phyloP scores from a whole-genome alignment of 1,140 invertebrate genomes.

The Goniozus legneri region DNA sequence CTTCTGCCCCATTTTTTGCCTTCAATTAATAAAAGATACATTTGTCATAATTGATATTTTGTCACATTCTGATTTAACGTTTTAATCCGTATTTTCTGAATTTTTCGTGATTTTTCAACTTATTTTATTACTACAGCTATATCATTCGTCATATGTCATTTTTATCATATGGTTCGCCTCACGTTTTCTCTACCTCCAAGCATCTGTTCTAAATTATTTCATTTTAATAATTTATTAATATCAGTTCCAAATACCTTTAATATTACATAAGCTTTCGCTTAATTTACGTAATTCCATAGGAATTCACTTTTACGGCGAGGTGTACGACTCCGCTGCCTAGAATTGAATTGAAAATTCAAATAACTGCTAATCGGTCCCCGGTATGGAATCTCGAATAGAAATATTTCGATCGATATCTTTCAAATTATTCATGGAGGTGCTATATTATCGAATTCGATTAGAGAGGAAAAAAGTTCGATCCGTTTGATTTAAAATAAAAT shows the following conservation, averaged over 20 bases:
- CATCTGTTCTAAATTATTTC: conserved; percentile 46
- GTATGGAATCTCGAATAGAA: no score
- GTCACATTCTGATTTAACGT: conserved; percentile 23
- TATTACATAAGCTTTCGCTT: conserved; percentile 52
- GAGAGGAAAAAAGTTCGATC: no score
- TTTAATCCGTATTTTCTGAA: conserved; percentile 21
- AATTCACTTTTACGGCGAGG: conserved; percentile 27
- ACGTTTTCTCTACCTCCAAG: conserved; percentile 44
- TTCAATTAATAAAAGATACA: conserved; percentile 18
- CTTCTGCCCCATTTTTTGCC: conserved; percentile 15
- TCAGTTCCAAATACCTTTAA: conserved; percentile 39
- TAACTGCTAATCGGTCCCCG: no score
- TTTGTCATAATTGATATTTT: conserved; percentile 17
- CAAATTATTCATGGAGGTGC: no score
- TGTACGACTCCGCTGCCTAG: conserved; percentile 11
- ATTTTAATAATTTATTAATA: conserved; percentile 47
- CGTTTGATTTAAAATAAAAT: no score
- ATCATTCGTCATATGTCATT: conserved; percentile 23
- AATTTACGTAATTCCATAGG: conserved; percentile 44
- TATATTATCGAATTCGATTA: no score
- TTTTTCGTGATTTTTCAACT: conserved; percentile 31
- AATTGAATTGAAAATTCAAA: no score
- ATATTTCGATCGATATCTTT: no score
- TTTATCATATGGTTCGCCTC: conserved; percentile 19
- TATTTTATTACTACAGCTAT: conserved; percentile 36